Base-by-base conservation (phyloP, 2,888 invertebrate genomes). In the Pseudoips prasinana region DNA sequence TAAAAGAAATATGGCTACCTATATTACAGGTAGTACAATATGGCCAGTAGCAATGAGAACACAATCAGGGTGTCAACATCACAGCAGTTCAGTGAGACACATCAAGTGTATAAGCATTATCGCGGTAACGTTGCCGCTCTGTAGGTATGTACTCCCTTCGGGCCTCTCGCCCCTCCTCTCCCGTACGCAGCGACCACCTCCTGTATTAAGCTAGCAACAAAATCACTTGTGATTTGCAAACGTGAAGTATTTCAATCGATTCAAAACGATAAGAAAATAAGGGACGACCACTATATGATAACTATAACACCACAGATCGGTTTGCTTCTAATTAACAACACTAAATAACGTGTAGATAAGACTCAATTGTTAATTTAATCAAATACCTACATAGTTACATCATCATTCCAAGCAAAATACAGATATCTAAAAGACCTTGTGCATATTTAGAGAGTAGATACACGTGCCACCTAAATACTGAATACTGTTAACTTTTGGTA, bases 161-260 rank as follows among this genome's bases (percentile, higher is more conserved):
- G 74, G 74, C 79, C 80, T 74, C 81, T 71, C 69, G 68, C 79
- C 78, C 75, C 78, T 58, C 76, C 75, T 72, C 75, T 72, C 71
- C 73, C 63, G 66, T 65, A 59, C 58, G 50, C 56, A 63, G 46
- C 65, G 62, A 64, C 68, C 67, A 71, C 73, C 74, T 74, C 73
- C 73, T 65, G 64, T 67, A 64, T 61, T 60, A 62, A 60, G 58
- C 64, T 62, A 64, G 59, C 62, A 62, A 69, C 65, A 65, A 72
- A 73, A 67, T 68, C 53, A 58, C 63, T 47, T 56, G 60, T 53
- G 53, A 64, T 14, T 14, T 5, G 14, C 14, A 5, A 14, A 58
- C 58, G 59, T 52, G 63, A 63, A 62, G 58, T 63, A 64, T 67
- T 74, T 66, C 58, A 64, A 72, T 72, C 69, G 64, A 61, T 75